Evolutionary conservation across 2,888 invertebrate species (phyloP).

Genomic region (Lamellibrachia satsuma): DNA sequence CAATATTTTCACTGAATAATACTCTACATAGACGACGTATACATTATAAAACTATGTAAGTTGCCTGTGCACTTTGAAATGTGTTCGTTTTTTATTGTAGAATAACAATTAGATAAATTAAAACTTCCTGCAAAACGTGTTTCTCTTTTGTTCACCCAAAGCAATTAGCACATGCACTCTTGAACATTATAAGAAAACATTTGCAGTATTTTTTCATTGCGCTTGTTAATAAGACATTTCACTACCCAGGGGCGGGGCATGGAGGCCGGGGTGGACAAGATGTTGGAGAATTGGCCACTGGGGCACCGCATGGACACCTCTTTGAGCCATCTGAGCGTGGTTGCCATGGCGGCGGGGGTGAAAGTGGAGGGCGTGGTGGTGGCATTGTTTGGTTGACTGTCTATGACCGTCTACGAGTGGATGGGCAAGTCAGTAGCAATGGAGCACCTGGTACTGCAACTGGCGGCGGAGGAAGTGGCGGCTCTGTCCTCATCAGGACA

Average conservation of each 20-base stretch:
- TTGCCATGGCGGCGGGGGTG: constrained; percentile 46
- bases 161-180: too few species aligned
- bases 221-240: background rate
- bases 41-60: too few species aligned
- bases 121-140: too few species aligned
- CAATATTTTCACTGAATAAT: too few species aligned
- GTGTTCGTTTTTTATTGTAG: too few species aligned
- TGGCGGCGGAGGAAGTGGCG: constrained; percentile 51
- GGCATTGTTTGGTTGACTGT: constrained; percentile 45
- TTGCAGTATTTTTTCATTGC: too few species aligned
- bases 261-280: constrained; percentile 51
- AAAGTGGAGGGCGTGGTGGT: constrained; percentile 42
- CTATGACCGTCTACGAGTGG: constrained; percentile 45
- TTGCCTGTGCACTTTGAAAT: too few species aligned
- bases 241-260: constrained; percentile 49
- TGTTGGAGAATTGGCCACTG: constrained; percentile 33
- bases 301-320: constrained; percentile 47
- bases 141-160: too few species aligned
- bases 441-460: constrained; percentile 36
- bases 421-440: constrained; percentile 48
- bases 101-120: too few species aligned
- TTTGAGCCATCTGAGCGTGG: constrained; percentile 46
- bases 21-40: too few species aligned
- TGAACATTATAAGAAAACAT: too few species aligned
- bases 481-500: constrained; percentile 36